Base-by-base conservation (phyloP, 2,797 vertebrate genomes). In the Steatocranus sp. region DNA sequence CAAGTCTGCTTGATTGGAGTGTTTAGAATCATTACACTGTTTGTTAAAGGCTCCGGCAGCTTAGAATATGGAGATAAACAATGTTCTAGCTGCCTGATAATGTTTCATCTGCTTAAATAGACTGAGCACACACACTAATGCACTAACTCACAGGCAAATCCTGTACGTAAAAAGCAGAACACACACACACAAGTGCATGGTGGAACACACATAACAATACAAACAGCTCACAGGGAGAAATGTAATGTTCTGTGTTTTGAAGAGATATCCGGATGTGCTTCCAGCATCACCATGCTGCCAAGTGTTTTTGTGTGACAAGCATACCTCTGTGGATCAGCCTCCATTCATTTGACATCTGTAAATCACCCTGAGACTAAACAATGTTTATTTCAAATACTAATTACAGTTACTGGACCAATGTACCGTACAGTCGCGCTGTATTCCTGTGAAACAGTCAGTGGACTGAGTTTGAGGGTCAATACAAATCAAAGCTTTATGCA, bases 61-160 rank as follows among this genome's bases (percentile, higher is more conserved):
- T 78, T 5, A 74, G 76, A 11, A 49, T 81, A 77, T 82, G 25
- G 79, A 85, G 79, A 88, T 73, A 84, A 85, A 86, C 15, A 43
- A 78, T 48, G 36, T 68, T 50, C 48, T 50, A 20, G 48, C 18
- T 50, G 48, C 48, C 48, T 50, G 48, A 49, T 49, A 49, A 49
- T 8, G 36, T 48, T 66, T 70, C 63, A 75, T 76, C 54, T 86
- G 78, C 43, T 46, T 79, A 53, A 76, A 76, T 32, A 20, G 75
- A 50, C 20, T 76, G 15, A 63, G n/a, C 46, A 20, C 18, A 20
- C 10, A 15, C 30, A 61, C 30, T n/a, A 61, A 61, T 61, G 56
- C 32, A 61, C 61, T 66, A 41, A 41, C 20, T 38, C 73, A 56
- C 11, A 4, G 27, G 4, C 8, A 51, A 34, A 61, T 20, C 54